Base-by-base conservation (phyloP, 2,888 invertebrate genomes). In the Luffia ferchaultella region DNA sequence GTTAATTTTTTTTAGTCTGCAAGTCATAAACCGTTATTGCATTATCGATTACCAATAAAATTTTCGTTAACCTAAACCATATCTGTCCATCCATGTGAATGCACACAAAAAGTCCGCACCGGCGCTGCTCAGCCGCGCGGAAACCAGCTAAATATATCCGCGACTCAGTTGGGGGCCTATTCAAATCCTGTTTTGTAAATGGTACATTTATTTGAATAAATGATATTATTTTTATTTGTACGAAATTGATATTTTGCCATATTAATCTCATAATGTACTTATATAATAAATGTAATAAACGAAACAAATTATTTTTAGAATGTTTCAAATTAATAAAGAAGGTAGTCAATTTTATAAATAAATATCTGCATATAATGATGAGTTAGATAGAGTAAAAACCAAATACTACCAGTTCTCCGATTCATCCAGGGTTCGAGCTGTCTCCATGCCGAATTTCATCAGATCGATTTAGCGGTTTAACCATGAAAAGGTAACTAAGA, bases 221-320 rank as follows among this genome's bases (percentile, higher is more conserved):
- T 17, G 16, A 40, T 46, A 43, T 17, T 9, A 43, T 17, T n/a
- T 43, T 9, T 43, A n/a, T 43, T 16, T n/a, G 43, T n/a, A 9
- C 43, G n/a, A 9, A 18, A n/a, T 45, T 15, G 45, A 45, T 15
- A 18, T 18, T 19, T 45, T 9, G 3, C 2, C 15, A 43, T 16
- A 45, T 45, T n/a, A n/a, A n/a, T n/a, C n/a, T n/a, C n/a, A n/a
- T n/a, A n/a, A n/a, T n/a, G n/a, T n/a, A n/a, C n/a, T n/a, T n/a
- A n/a, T n/a, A n/a, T n/a, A n/a, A n/a, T n/a, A n/a, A 45, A 45
- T 50, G 43, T 18, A 50, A 46, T 30, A 42, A 46, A 46, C 46
- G 42, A 42, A 15, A 42, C 46, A 42, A 46, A 45, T 7, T 30
- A 12, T 3, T 30, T 30, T 30, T 12, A 30, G 3, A 7, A 30